Evolutionary conservation across 2,113 vertebrate genomes (phyloP).

Genomic region (Cyanoderma ruficeps): DNA sequence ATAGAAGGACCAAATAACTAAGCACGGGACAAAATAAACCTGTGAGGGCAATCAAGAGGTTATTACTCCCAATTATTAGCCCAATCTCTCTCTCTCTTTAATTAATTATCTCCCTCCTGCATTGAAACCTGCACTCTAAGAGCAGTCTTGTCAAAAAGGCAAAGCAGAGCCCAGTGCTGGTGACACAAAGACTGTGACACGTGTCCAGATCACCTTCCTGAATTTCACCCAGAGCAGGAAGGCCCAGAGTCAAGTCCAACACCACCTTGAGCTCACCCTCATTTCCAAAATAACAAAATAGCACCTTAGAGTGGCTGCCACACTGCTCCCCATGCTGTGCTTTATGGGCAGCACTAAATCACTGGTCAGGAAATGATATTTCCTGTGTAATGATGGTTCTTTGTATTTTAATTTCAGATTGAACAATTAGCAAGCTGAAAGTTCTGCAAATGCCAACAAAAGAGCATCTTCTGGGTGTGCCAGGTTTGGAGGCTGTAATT

Average conservation of each 20-base stretch:
- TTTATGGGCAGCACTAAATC: neutral
- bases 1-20: neutral
- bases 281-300: neutral
- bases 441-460: slow-evolving; percentile 9
- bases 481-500: neutral
- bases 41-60: neutral
- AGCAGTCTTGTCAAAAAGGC: neutral
- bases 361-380: neutral
- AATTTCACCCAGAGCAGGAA: slow-evolving; percentile 25
- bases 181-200: neutral
- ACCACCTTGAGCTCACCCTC: neutral
- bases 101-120: neutral
- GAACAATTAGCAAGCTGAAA: slow-evolving; percentile 35
- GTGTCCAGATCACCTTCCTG: neutral
- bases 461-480: neutral
- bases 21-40: neutral
- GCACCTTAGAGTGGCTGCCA: neutral
- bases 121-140: neutral
- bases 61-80: neutral
- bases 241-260: slow-evolving; percentile 27
- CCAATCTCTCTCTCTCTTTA: neutral
- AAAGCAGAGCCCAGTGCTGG: neutral
- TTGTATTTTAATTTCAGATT: slow-evolving; percentile 15
- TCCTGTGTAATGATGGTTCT: neutral
- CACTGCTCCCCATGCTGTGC: neutral